Evolutionary conservation across 2,888 invertebrate genomes (phyloP).

Genomic region (Clivina fossor): DNA sequence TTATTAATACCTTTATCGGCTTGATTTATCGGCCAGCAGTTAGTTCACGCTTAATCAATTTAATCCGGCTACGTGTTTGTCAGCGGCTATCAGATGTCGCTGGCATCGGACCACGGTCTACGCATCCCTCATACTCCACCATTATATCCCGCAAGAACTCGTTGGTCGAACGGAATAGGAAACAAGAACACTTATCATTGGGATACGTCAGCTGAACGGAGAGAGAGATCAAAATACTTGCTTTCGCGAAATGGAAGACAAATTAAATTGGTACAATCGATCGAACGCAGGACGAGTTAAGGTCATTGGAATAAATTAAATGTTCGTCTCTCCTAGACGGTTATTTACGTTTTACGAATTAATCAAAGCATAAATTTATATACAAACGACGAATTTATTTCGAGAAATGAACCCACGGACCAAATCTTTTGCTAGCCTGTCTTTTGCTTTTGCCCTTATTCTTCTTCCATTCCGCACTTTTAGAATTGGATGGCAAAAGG

Average conservation of each 20-base stretch:
- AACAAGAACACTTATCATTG: too few relatives aligned
- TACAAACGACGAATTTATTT: too few relatives aligned
- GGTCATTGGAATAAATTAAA: not conserved
- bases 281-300: not conserved
- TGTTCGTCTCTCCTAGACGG: not conserved
- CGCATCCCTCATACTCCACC: not conserved
- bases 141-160: too few relatives aligned
- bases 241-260: not conserved
- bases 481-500: too few relatives aligned
- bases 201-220: not conserved
- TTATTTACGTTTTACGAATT: not conserved
- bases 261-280: not conserved
- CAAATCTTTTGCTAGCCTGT: too few relatives aligned
- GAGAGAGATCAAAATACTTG: not conserved
- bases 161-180: too few relatives aligned
- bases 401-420: too few relatives aligned
- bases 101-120: not conserved
- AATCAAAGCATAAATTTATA: not conserved
- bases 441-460: too few relatives aligned
- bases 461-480: too few relatives aligned
- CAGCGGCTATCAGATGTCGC: not conserved
- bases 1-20: slow-evolving; percentile 9
- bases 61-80: slow-evolving; percentile 12
- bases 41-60: slow-evolving; percentile 15
- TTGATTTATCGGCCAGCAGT: slow-evolving; percentile 1